Evolutionary conservation across 2,888 invertebrate species (phyloP), one percentile per base, ranked within the genome.

Genomic region (Drosophila neotestacea): DNA sequence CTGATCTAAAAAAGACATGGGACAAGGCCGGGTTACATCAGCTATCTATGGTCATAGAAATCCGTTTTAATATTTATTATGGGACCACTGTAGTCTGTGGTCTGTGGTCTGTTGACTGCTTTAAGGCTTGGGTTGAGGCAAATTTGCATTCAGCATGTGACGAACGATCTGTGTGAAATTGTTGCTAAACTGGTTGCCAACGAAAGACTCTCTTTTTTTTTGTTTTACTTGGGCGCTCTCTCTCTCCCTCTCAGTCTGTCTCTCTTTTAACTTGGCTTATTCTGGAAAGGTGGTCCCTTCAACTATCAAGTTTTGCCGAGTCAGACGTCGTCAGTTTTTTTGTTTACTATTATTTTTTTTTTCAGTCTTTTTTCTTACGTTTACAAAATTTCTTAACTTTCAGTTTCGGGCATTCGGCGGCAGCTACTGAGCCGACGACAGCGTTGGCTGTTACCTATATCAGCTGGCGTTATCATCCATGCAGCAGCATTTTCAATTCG

Each of bases 401-500:
- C 86, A 71, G 78, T 84, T 86, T 86, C 75, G 69, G 46, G 55
- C 66, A 64, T 70, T 68, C 58, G 65, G 61, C 22, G 70, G 70
- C 69, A 54, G 64, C 75, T 62, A 64, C 78, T 77, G 51, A 56
- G 73, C 30, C 60, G 55, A 13, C 46, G 59, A 39, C 51, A 59
- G 30, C 62, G 68, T 39, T 61, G 58, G 61, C 66, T 82, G 88
- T 76, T 85, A 82, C 83, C 83, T 91, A 91, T 92, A 92, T 91
- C 91, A 92, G 86, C 83, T 89, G 85, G 84, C 81, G 91, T 85
- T 86, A 90, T 85, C 88, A 91, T 91, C 90, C 83, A 79, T 76
- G 80, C 78, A 79, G 83, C 90, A 90, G 90, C 92, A 92, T 92
- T 92, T 92, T 89, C 75, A 90, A 89, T 87, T 90, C 90, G 91